Evolutionary conservation across 2,888 invertebrate species (phyloP).

Genomic region (Polymixis lichenea): DNA sequence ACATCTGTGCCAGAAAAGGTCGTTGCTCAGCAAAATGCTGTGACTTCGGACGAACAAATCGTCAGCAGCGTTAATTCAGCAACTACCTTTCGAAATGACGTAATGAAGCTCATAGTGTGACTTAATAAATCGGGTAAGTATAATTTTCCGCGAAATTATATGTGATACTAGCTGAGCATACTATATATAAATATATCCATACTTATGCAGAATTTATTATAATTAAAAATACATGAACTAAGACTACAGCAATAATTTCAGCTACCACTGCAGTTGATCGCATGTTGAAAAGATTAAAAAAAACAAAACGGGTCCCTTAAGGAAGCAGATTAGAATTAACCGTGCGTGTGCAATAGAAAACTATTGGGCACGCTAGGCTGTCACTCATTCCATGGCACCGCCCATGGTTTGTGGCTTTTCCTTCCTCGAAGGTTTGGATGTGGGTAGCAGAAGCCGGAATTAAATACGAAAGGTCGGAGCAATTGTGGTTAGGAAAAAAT

Average conservation of each 20-base stretch:
- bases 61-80: no score
- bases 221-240: no score
- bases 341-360: slow-evolving; percentile 60
- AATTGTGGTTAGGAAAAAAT: slow-evolving; percentile 57
- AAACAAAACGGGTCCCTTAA: slow-evolving; percentile 28
- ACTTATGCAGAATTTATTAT: no score
- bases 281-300: slow-evolving; percentile 38
- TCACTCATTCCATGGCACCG: slow-evolving; percentile 50
- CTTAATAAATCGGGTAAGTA: no score
- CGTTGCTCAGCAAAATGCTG: no score
- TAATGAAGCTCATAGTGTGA: no score
- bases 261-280: slow-evolving; percentile 29
- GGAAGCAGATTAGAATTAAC: slow-evolving; percentile 55
- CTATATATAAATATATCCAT: no score
- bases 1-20: no score
- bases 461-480: slow-evolving; percentile 54
- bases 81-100: no score
- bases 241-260: neutral
- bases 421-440: slow-evolving; percentile 35
- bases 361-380: slow-evolving; percentile 62
- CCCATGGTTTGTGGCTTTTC: slow-evolving; percentile 51
- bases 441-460: slow-evolving; percentile 48
- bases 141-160: no score
- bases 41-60: no score
- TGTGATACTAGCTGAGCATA: no score